These are phyloP conservation scores for Anoplopoma fimbria DNA, from an alignment of 2,113 vertebrate species.

Conservation along the genomic window DNA sequence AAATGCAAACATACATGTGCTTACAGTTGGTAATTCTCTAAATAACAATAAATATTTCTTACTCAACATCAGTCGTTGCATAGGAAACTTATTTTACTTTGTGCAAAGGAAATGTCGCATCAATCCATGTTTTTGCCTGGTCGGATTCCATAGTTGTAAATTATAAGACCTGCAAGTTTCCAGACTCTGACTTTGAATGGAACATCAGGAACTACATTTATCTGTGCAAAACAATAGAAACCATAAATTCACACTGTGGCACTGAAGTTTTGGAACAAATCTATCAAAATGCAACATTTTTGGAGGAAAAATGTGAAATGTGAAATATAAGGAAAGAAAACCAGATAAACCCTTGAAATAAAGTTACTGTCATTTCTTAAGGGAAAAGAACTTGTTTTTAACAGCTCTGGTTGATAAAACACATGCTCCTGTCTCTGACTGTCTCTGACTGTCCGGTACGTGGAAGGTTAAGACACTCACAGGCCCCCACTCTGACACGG, in stretches of 20 bases:
- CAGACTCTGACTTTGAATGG: slow-evolving; percentile 31
- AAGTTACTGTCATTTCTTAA: background rate
- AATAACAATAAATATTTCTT: background rate
- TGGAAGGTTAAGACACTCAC: slow-evolving; percentile 80
- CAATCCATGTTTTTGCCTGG: background rate
- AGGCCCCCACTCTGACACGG: slow-evolving; percentile 95
- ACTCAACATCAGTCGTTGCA: background rate
- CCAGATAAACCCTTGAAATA: background rate
- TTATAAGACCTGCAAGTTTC: slow-evolving; percentile 32
- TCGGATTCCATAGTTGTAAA: slow-evolving; percentile 21
- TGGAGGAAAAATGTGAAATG: background rate
- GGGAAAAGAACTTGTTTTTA: background rate
- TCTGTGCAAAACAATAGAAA: slow-evolving; percentile 6
- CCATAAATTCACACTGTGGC: slow-evolving; percentile 32
- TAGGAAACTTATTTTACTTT: background rate
- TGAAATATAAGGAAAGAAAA: background rate
- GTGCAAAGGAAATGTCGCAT: background rate
- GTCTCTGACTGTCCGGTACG: fast-evolving
- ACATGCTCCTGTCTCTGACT: background rate
- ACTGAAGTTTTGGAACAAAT: background rate
- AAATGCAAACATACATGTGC: background rate
- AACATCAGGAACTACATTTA: slow-evolving; percentile 23
- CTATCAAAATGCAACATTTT: background rate
- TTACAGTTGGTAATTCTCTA: background rate
- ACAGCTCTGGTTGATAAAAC: background rate